These are phyloP conservation scores for Tyrannus savana DNA, from an alignment of 2,113 vertebrate species.

Conservation along the genomic window DNA sequence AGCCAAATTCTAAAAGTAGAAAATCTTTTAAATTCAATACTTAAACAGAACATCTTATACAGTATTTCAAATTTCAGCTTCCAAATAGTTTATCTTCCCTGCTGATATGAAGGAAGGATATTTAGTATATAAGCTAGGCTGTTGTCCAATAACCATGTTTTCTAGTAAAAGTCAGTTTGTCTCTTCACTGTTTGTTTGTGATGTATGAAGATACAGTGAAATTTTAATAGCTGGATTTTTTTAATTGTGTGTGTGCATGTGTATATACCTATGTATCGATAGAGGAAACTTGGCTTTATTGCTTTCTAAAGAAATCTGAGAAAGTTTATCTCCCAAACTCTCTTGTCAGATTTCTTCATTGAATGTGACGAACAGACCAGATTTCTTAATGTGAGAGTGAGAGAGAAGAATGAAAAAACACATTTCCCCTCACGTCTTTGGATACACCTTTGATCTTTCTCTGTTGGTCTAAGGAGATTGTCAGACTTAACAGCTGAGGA, in stretches of 20 bases:
- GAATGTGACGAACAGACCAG: not conserved
- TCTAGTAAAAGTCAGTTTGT: not conserved
- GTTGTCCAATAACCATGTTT: not conserved
- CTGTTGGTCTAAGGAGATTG: not conserved
- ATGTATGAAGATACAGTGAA: not conserved
- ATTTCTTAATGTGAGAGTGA: not conserved
- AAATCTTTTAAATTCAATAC: not conserved
- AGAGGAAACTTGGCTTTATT: not conserved
- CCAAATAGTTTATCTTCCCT: not conserved
- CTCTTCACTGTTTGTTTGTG: not conserved
- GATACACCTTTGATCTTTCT: not conserved
- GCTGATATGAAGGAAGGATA: not conserved
- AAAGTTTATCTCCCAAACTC: not conserved
- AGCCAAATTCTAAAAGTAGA: not conserved
- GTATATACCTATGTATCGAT: not conserved
- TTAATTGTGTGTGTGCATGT: not conserved
- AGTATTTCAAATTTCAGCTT: not conserved
- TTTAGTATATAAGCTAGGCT: not conserved
- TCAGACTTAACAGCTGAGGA: not conserved
- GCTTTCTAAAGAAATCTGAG: not conserved
- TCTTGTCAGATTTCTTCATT: not conserved
- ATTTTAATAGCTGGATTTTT: not conserved
- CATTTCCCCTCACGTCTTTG: not conserved
- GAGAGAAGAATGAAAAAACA: not conserved
- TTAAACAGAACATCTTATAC: not conserved